These are phyloP conservation scores for Chrosomus eos DNA, from an alignment of 2,797 vertebrate species.

Conservation along the genomic window DNA sequence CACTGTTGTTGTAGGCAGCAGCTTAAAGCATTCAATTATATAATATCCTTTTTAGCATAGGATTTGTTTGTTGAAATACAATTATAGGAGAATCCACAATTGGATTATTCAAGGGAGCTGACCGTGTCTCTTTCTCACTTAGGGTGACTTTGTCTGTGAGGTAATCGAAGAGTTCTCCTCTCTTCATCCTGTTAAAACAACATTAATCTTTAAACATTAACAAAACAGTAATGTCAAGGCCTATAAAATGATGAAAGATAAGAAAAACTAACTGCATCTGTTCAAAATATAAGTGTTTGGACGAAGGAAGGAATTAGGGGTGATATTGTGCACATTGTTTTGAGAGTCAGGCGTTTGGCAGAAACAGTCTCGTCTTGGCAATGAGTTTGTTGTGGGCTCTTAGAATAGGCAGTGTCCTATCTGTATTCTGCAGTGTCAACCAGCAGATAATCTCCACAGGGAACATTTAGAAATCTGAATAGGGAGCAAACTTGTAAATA, in stretches of 20 bases:
- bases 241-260: background rate
- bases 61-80: background rate
- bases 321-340: constrained; percentile 1
- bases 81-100: background rate
- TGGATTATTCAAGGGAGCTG: constrained; percentile 42
- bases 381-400: background rate
- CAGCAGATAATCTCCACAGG: background rate
- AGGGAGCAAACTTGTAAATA: constrained; percentile 9
- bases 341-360: background rate
- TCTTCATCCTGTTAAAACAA: constrained; percentile 85
- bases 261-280: constrained; percentile 22
- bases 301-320: constrained; percentile 3
- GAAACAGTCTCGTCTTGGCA: background rate
- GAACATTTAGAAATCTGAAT: background rate
- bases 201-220: background rate
- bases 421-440: constrained; percentile 27
- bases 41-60: background rate
- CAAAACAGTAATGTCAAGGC: background rate
- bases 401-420: constrained; percentile 38
- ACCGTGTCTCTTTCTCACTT: constrained; percentile 97
- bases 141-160: constrained; percentile 96
- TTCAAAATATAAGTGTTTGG: constrained; percentile 29
- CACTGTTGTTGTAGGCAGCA: background rate
- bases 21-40: background rate
- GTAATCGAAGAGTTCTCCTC: constrained; percentile 96